Conservation (phyloP, 2,113 vertebrate genomes). For the Excalfactoria chinensis region DNA sequence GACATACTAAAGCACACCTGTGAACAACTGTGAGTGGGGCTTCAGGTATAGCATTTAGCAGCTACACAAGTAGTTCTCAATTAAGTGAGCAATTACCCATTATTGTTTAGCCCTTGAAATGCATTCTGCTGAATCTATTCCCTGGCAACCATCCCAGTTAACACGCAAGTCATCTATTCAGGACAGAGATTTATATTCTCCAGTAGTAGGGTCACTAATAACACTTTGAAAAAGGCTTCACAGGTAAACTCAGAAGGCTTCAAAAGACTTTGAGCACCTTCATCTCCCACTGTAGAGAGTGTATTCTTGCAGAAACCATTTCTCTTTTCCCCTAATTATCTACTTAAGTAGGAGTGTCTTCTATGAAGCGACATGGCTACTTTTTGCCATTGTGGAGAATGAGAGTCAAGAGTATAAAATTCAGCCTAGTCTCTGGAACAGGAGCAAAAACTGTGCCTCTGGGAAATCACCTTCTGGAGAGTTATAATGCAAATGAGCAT, state of each 20-base stretch:
- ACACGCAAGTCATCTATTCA: conserved; percentile 36
- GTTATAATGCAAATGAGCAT: background rate
- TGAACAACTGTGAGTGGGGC: background rate
- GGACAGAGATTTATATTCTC: conserved; percentile 22
- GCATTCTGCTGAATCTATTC: background rate
- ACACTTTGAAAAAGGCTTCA: background rate
- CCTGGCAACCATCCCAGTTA: conserved; percentile 28
- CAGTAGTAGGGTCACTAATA: background rate
- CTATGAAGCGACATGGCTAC: background rate
- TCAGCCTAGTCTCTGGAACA: background rate
- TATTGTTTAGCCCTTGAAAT: conserved; percentile 39
- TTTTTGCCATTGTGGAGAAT: background rate
- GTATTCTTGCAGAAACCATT: background rate
- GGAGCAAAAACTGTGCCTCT: background rate
- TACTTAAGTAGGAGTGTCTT: background rate
- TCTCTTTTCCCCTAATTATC: background rate
- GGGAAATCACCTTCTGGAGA: background rate
- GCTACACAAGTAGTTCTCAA: conserved; percentile 61
- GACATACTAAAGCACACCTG: conserved; percentile 11
- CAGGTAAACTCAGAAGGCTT: background rate
- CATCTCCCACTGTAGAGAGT: background rate
- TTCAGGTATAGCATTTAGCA: conserved; percentile 29
- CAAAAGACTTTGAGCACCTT: background rate
- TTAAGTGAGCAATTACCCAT: conserved; percentile 64
- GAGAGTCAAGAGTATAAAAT: background rate